Evolutionary conservation across 2,113 vertebrate species (phyloP).

Genomic region (Isurus oxyrinchus): DNA sequence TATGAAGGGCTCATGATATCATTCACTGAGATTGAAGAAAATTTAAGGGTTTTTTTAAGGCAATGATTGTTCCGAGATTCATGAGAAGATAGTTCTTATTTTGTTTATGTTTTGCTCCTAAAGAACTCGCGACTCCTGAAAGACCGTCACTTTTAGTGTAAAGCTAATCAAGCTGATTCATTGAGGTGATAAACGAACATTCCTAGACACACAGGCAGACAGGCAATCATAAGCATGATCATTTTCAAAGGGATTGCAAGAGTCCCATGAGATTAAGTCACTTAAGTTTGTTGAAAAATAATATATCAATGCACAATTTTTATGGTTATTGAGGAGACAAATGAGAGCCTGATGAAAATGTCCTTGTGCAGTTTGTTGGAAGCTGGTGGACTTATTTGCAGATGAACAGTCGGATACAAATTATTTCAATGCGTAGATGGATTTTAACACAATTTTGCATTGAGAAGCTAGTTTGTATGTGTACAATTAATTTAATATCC

Average conservation of each 20-base stretch:
- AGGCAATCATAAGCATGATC: background rate
- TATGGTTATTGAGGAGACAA: slow-evolving; percentile 18
- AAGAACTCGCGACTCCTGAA: background rate
- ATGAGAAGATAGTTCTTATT: background rate
- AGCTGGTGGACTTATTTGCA: background rate
- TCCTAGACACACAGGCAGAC: background rate
- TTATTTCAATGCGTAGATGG: background rate
- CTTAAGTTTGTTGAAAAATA: slow-evolving; percentile 21
- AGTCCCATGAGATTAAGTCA: background rate
- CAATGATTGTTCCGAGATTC: background rate
- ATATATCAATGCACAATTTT: slow-evolving; percentile 20
- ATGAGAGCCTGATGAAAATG: slow-evolving; percentile 8
- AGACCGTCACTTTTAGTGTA: slow-evolving; percentile 4
- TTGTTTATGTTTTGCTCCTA: background rate
- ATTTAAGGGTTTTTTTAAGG: background rate
- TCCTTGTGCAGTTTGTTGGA: slow-evolving; percentile 5
- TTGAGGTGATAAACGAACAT: background rate
- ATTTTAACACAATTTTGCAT: background rate
- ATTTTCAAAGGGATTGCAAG: background rate
- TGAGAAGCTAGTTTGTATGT: background rate
- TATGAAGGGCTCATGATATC: background rate
- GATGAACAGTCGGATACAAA: background rate
- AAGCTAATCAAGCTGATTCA: background rate
- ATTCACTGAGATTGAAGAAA: background rate
- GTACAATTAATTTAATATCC: slow-evolving; percentile 16